Conservation (phyloP, 2,797 vertebrate genomes). For the Phrynocephalus guinanensis region DNA sequence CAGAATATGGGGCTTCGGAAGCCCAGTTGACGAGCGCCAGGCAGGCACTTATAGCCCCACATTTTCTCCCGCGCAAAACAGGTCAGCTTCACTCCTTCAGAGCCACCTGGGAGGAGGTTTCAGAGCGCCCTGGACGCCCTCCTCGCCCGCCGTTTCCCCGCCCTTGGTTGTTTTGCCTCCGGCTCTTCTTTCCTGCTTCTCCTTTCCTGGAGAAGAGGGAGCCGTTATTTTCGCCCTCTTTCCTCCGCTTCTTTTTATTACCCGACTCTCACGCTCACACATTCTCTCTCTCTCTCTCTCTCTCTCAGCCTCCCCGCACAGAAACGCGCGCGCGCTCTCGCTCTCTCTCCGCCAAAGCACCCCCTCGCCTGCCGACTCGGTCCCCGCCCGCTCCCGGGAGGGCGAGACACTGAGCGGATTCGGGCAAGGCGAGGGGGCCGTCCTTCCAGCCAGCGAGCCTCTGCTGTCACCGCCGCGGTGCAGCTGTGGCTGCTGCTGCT, state of each 20-base stretch:
- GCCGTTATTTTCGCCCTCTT: no score
- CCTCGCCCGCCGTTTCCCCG: no score
- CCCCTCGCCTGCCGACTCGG: conserved; percentile 50
- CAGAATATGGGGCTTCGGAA: not conserved
- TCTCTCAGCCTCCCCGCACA: no score
- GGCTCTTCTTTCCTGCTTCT: no score
- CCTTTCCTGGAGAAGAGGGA: no score
- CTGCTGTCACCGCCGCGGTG: not conserved
- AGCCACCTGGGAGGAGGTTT: no score
- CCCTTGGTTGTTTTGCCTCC: no score
- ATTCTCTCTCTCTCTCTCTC: not conserved
- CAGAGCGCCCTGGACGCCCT: no score
- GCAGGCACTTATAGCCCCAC: no score
- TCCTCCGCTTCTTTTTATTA: not conserved
- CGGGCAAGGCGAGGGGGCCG: conserved; percentile 10
- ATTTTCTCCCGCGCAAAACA: not conserved
- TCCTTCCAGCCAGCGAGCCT: not conserved
- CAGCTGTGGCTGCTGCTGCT: not conserved
- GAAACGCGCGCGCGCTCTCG: conserved; percentile 24
- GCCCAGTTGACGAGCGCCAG: not conserved
- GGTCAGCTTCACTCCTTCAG: not conserved
- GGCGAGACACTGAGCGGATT: conserved; percentile 18
- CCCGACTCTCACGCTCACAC: not conserved
- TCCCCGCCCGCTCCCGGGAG: conserved; percentile 40
- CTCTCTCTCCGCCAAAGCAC: conserved; percentile 51